Evolutionary conservation across 2,888 invertebrate genomes (phyloP).

Genomic region (Punctoribates punctum): DNA sequence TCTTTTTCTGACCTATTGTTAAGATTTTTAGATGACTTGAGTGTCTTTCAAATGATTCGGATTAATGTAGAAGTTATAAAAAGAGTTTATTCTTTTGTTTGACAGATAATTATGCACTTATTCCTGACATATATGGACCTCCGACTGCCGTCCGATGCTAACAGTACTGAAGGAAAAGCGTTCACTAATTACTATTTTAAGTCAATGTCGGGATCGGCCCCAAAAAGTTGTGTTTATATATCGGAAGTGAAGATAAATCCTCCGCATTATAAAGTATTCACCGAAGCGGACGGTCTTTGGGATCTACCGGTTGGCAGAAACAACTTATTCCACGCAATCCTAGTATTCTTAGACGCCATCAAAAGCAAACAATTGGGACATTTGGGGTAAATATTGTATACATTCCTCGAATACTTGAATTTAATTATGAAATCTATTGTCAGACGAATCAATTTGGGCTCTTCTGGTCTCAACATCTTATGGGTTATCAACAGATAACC

Average conservation of each 20-base stretch:
- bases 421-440: constrained; percentile 42
- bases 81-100: constrained; percentile 24
- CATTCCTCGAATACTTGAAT: constrained; percentile 19
- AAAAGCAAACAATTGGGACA: constrained; percentile 69
- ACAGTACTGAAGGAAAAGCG: constrained; percentile 55
- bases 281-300: constrained; percentile 62
- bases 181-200: constrained; percentile 55
- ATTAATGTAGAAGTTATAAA: too few species aligned
- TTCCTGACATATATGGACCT: constrained; percentile 81
- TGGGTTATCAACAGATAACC: constrained; percentile 51
- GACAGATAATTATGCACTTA: constrained; percentile 74
- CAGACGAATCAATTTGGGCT: constrained; percentile 67
- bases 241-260: constrained; percentile 64
- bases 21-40: too few species aligned
- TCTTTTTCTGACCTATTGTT: too few species aligned
- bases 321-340: constrained; percentile 79
- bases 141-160: constrained; percentile 61
- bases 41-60: too few species aligned
- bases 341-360: constrained; percentile 74
- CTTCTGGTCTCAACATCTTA: constrained; percentile 72
- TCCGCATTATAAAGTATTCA: constrained; percentile 67
- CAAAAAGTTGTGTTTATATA: constrained; percentile 59
- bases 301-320: constrained; percentile 73
- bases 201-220: constrained; percentile 48
- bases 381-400: constrained; percentile 59